Conservation (phyloP, 2,888 invertebrate species). For the Gymnocheta viridis region DNA sequence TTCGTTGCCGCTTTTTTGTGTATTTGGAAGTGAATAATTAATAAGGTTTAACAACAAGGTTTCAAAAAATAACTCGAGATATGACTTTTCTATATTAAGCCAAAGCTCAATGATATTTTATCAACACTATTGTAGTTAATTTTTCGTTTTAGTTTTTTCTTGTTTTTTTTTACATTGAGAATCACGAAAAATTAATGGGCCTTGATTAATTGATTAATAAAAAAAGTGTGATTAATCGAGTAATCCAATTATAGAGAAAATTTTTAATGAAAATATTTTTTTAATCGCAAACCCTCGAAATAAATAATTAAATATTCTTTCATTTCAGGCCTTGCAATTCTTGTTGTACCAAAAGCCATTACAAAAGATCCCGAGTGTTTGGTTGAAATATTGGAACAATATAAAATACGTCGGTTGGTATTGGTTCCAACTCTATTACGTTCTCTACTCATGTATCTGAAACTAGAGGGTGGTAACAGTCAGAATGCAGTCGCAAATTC, state of each 20-base stretch:
- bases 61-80: too few species aligned
- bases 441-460: constrained; percentile 89
- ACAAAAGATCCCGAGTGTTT: constrained; percentile 91
- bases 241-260: background rate
- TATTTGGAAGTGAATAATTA: too few species aligned
- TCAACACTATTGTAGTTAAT: too few species aligned
- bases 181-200: too few species aligned
- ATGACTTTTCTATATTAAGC: too few species aligned
- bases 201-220: too few species aligned
- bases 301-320: background rate
- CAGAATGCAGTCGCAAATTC: constrained; percentile 59
- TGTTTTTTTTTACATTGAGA: too few species aligned
- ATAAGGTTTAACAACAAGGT: too few species aligned
- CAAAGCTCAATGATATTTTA: too few species aligned
- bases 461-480: constrained; percentile 81
- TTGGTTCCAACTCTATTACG: constrained; percentile 92
- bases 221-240: too few species aligned
- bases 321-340: constrained; percentile 83
- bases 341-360: constrained; percentile 88
- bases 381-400: constrained; percentile 86
- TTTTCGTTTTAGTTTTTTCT: too few species aligned
- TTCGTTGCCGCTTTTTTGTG: too few species aligned
- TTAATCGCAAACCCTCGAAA: background rate
- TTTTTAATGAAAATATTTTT: background rate
- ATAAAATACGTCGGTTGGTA: constrained; percentile 90